Conservation (phyloP, 2,888 invertebrate species). For the Abscondita cerata region DNA sequence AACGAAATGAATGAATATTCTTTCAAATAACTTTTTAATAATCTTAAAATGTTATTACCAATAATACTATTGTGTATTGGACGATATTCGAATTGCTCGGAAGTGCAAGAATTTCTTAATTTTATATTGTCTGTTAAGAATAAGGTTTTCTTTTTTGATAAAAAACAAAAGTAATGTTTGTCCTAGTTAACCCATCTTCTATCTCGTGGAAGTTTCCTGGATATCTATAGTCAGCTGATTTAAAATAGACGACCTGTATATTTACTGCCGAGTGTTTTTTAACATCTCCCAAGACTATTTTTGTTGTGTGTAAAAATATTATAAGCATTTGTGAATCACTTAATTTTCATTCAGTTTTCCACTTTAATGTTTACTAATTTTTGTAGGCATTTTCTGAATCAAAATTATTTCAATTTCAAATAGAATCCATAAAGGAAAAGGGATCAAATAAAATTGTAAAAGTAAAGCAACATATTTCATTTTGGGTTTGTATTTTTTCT, state of each 20-base stretch:
- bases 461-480: slow-evolving; percentile 21
- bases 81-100: not conserved
- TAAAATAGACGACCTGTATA: slow-evolving; percentile 18
- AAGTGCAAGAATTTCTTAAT: slow-evolving; percentile 3
- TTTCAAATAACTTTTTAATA: slow-evolving; percentile 5
- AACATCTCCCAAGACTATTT: slow-evolving; percentile 17
- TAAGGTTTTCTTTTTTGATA: not conserved
- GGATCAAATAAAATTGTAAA: slow-evolving; percentile 1
- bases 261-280: slow-evolving; percentile 15
- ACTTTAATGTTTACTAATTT: slow-evolving; percentile 11
- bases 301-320: slow-evolving; percentile 13
- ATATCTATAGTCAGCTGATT: slow-evolving; percentile 17
- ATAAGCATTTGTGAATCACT: slow-evolving; percentile 17
- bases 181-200: slow-evolving; percentile 10
- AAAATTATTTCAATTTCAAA: not conserved
- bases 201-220: slow-evolving; percentile 11
- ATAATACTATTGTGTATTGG: slow-evolving; percentile 3
- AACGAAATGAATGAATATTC: slow-evolving; percentile 3
- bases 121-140: not conserved
- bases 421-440: not conserved
- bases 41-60: not conserved
- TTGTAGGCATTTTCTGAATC: not conserved
- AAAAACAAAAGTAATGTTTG: slow-evolving; percentile 7
- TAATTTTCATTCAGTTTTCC: slow-evolving; percentile 15
- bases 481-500: slow-evolving; percentile 25